Conservation (phyloP, 1,140 invertebrate species). For the Drosophila truncata region DNA sequence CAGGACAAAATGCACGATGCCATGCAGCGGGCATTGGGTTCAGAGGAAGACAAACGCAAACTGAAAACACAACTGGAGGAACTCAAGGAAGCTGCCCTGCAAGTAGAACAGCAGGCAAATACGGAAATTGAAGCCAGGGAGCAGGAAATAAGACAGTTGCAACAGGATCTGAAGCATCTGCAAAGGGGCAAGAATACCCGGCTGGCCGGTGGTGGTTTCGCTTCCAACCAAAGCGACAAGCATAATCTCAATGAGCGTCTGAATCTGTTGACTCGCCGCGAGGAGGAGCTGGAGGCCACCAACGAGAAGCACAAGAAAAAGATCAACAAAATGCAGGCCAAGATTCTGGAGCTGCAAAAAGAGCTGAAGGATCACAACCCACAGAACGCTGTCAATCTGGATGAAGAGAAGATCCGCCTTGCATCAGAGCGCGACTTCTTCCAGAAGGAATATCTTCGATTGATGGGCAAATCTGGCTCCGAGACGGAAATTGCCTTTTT, state of each 20-base stretch:
- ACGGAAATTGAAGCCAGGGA: constrained; percentile 75
- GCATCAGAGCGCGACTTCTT: constrained; percentile 80
- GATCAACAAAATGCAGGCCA: constrained; percentile 60
- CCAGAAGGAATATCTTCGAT: constrained; percentile 79
- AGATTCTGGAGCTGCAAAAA: constrained; percentile 54
- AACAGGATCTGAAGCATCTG: constrained; percentile 46
- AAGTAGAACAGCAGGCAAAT: constrained; percentile 87
- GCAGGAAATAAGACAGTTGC: constrained; percentile 51
- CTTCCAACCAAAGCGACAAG: constrained; percentile 50
- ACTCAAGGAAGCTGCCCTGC: constrained; percentile 88
- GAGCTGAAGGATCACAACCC: constrained; percentile 50
- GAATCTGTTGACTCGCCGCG: constrained; percentile 64
- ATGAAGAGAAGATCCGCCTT: constrained; percentile 76
- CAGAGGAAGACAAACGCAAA: constrained; percentile 88
- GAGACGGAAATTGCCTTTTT: constrained; percentile 75
- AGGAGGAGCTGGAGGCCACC: constrained; percentile 55
- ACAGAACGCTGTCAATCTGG: constrained; percentile 30
- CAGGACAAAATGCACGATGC: constrained; percentile 89
- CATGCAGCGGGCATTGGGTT: constrained; percentile 87
- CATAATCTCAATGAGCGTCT: constrained; percentile 61
- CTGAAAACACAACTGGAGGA: constrained; percentile 88
- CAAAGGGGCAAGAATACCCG: constrained; percentile 22
- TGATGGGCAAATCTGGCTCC: constrained; percentile 67
- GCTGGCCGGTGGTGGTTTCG: constrained; percentile 17
- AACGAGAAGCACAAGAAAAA: constrained; percentile 78